Evolutionary conservation across 1,140 invertebrate genomes (phyloP).

Genomic region (Centruroides vittatus): DNA sequence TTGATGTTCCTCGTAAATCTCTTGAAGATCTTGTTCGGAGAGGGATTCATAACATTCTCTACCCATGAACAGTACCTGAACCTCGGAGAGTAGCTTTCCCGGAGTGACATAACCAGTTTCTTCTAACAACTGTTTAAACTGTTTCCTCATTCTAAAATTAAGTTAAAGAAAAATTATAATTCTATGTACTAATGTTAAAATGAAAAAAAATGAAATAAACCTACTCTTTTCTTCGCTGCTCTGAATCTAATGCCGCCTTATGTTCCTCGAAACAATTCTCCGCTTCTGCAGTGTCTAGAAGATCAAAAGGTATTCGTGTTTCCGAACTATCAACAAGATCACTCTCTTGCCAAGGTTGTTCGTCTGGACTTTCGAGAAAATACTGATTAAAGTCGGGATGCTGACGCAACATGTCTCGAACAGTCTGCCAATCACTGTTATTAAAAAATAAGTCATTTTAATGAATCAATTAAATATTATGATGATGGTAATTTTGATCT

Average conservation of each 20-base stretch:
- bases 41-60: conserved; percentile 86
- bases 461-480: too few relatives aligned
- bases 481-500: too few relatives aligned
- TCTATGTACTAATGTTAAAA: neutral
- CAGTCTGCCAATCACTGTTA: conserved; percentile 67
- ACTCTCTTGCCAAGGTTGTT: conserved; percentile 64
- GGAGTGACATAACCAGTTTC: conserved; percentile 84
- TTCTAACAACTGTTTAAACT: conserved; percentile 84
- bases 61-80: conserved; percentile 85
- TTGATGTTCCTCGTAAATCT: conserved; percentile 92
- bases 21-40: conserved; percentile 72
- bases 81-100: conserved; percentile 80
- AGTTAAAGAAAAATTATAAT: neutral
- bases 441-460: too few relatives aligned
- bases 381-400: conserved; percentile 80
- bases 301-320: conserved; percentile 70
- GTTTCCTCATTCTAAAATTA: conserved; percentile 40
- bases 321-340: conserved; percentile 44
- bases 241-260: conserved; percentile 74
- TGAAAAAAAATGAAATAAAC: conserved; percentile 24
- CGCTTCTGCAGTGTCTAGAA: conserved; percentile 76
- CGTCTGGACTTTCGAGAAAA: conserved; percentile 54
- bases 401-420: conserved; percentile 63
- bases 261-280: conserved; percentile 83
- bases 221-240: conserved; percentile 79